A percentile compares a stretch with the other conserved stretches of the same genome.
Evolutionary conservation across 2,888 invertebrate genomes (phyloP).

Genomic region (Scaptodrosophila latifasciaeformis): DNA sequence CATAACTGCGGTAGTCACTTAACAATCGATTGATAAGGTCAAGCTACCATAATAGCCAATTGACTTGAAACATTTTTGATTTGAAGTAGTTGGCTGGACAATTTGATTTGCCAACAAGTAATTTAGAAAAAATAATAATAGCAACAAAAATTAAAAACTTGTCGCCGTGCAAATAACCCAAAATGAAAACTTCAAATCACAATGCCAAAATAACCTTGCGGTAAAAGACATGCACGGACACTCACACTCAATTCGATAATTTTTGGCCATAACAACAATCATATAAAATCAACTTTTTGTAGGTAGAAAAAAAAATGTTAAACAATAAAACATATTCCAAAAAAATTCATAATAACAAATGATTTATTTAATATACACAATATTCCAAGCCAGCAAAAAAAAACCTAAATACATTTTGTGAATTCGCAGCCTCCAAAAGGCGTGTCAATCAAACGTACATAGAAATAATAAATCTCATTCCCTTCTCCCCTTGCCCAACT

Average conservation of each 20-base stretch:
- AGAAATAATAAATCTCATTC: slow-evolving; percentile 39
- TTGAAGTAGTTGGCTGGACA: slow-evolving; percentile 31
- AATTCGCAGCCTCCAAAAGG: slow-evolving; percentile 50
- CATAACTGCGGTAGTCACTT: no score
- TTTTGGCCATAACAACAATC: slow-evolving; percentile 4
- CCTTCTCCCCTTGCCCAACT: no score
- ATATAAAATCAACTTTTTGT: no score
- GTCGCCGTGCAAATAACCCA: slow-evolving; percentile 16
- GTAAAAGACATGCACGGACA: slow-evolving; percentile 56
- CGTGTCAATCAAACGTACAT: slow-evolving; percentile 49
- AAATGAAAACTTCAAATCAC: slow-evolving; percentile 14
- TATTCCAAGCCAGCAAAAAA: slow-evolving; percentile 1
- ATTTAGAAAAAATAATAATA: slow-evolving; percentile 23
- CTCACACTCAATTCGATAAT: slow-evolving; percentile 24
- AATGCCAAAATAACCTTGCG: slow-evolving; percentile 41
- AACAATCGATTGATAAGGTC: slow-evolving; percentile 47
- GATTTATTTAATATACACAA: slow-evolving; percentile 55
- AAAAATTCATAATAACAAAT: slow-evolving; percentile 45
- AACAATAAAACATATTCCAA: background rate
- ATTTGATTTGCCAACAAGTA: slow-evolving; percentile 64
- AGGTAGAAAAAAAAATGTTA: background rate
- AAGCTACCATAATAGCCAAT: slow-evolving; percentile 58
- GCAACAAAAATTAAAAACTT: slow-evolving; percentile 19
- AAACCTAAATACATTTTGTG: slow-evolving; percentile 30
- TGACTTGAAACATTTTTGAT: slow-evolving; percentile 53